phyloP scores from a whole-genome alignment of 2,888 invertebrate species.

The Cerastis leucographa region DNA sequence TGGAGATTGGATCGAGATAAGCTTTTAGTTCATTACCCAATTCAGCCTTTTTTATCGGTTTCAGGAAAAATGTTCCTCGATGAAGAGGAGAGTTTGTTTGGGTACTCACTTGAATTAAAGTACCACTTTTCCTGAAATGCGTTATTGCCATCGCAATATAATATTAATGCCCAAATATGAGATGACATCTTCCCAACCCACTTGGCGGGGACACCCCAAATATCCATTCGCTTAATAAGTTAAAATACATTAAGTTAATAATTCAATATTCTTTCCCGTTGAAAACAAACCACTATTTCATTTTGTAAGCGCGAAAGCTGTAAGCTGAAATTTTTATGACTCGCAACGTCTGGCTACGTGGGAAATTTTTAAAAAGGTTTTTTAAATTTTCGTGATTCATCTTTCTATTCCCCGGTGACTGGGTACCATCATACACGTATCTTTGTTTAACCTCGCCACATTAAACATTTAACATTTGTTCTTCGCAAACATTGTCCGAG shows the following conservation, averaged over 20 bases:
- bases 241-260: constrained; percentile 73
- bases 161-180: constrained; percentile 48
- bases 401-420: constrained; percentile 72
- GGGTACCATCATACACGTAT: constrained; percentile 72
- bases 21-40: constrained; percentile 67
- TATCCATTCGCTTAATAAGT: constrained; percentile 72
- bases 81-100: constrained; percentile 27
- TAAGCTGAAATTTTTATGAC: constrained; percentile 84
- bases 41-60: constrained; percentile 55
- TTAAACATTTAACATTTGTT: constrained; percentile 78
- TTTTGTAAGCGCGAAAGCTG: constrained; percentile 81
- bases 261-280: constrained; percentile 67
- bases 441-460: constrained; percentile 79
- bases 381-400: constrained; percentile 81
- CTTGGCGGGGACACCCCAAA: constrained; percentile 52
- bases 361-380: constrained; percentile 82
- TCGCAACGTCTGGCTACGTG: constrained; percentile 76
- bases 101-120: constrained; percentile 44
- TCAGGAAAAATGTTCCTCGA: constrained; percentile 39
- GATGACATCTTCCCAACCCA: constrained; percentile 39
- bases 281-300: constrained; percentile 82
- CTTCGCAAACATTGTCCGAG: constrained; percentile 75
- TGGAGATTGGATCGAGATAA: constrained; percentile 59
- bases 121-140: constrained; percentile 43
- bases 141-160: constrained; percentile 42